A percentile compares a stretch with the other conserved stretches of the same genome.
These are phyloP conservation scores for Vidua macroura DNA, from an alignment of 2,113 vertebrate genomes.

Conservation along the genomic window DNA sequence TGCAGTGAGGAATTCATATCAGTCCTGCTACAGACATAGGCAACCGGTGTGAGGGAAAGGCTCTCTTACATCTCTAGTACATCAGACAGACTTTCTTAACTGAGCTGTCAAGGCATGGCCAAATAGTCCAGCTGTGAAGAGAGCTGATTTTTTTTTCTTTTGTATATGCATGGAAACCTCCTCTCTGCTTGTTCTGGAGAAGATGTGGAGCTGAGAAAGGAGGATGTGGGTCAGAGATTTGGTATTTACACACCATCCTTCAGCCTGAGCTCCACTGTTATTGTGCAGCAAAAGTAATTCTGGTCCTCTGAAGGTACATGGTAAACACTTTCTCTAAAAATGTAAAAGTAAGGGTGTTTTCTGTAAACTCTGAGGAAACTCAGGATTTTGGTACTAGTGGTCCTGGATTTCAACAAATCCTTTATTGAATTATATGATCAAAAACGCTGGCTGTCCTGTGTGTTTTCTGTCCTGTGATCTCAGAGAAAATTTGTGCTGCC, in stretches of 20 bases:
- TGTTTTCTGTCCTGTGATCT: not conserved
- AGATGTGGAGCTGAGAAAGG: not conserved
- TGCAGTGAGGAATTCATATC: not conserved
- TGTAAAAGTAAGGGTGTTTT: not conserved
- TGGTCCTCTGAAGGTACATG: not conserved
- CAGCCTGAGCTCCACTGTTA: not conserved
- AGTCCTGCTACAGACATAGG: not conserved
- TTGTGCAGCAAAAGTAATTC: not conserved
- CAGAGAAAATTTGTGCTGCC: not conserved
- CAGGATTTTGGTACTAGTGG: not conserved
- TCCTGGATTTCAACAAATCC: not conserved
- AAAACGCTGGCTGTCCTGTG: not conserved
- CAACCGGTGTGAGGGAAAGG: not conserved
- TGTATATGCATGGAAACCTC: not conserved
- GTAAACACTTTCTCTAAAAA: not conserved
- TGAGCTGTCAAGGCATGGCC: not conserved
- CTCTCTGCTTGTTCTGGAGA: not conserved
- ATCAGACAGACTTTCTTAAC: not conserved
- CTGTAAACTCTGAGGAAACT: not conserved
- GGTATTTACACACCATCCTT: not conserved
- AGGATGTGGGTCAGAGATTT: not conserved
- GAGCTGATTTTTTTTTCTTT: not conserved
- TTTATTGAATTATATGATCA: not conserved
- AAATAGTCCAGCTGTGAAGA: not conserved
- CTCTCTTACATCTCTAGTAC: not conserved